Percentiles rank a stretch among this genome's conserved stretches.
phyloP scores from a whole-genome alignment of 2,797 vertebrate genomes.

The Helicolenus hilgendorfi region DNA sequence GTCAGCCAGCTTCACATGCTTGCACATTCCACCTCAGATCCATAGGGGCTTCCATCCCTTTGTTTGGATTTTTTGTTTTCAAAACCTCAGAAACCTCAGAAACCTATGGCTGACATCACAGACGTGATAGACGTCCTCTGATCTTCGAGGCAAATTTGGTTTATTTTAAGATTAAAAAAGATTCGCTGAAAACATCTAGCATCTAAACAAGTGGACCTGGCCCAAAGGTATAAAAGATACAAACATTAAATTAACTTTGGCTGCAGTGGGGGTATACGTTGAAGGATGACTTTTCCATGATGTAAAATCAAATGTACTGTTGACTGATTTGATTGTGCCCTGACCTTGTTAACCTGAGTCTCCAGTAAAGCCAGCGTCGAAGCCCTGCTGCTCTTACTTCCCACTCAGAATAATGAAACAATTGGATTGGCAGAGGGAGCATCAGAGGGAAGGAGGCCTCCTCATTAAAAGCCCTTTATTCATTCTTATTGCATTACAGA shows the following conservation, averaged over 20 bases:
- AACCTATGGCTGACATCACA: conserved; percentile 5
- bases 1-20: not conserved
- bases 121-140: not conserved
- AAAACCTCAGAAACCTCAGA: not conserved
- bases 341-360: conserved; percentile 61
- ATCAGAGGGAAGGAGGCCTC: conserved; percentile 51
- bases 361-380: conserved; percentile 52
- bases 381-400: conserved; percentile 62
- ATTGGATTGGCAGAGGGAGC: conserved; percentile 69
- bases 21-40: not conserved
- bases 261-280: not conserved
- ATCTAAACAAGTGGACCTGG: not conserved
- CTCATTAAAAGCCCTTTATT: conserved; percentile 83
- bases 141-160: not conserved
- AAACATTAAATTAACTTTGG: not conserved
- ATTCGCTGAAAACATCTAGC: not conserved
- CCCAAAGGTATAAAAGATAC: not conserved
- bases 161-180: not conserved
- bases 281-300: conserved; percentile 30
- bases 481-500: conserved; percentile 85
- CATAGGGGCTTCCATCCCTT: not conserved
- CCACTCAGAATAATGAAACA: conserved; percentile 78
- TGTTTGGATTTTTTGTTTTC: not conserved
- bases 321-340: conserved; percentile 60
- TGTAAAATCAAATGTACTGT: conserved; percentile 27